These are phyloP conservation scores for Coregonus sp. DNA, from an alignment of 2,797 vertebrate genomes.

Conservation along the genomic window DNA sequence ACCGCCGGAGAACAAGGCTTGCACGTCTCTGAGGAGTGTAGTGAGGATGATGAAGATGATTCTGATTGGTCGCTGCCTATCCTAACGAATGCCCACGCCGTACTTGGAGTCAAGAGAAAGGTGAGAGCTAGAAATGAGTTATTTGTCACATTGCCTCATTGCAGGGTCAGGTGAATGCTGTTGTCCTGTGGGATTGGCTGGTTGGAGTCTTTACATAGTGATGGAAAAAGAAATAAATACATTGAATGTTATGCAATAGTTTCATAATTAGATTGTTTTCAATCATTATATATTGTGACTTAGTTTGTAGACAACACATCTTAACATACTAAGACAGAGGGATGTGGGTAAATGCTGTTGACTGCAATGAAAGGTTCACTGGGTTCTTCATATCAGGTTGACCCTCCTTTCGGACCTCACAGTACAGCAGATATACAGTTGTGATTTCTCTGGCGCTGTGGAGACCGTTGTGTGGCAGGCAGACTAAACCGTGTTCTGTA, in stretches of 20 bases:
- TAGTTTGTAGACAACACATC: constrained; percentile 37
- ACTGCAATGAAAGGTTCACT: constrained; percentile 54
- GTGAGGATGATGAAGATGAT: constrained; percentile 68
- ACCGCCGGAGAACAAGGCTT: constrained; percentile 70
- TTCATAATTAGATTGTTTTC: background rate
- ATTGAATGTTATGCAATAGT: background rate
- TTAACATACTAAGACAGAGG: constrained; percentile 29
- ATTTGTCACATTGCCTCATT: constrained; percentile 24
- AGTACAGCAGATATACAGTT: constrained; percentile 64
- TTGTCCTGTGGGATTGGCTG: too few species aligned
- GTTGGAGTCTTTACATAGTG: background rate
- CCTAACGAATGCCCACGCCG: constrained; percentile 86
- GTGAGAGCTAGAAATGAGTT: constrained; percentile 65
- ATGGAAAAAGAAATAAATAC: background rate
- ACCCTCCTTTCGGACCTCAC: constrained; percentile 29
- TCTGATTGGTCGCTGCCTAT: constrained; percentile 82
- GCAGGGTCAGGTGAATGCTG: background rate
- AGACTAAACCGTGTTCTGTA: constrained; percentile 58
- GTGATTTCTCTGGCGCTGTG: constrained; percentile 70
- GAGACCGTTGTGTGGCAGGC: constrained; percentile 42
- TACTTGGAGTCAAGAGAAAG: constrained; percentile 90
- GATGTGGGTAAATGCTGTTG: constrained; percentile 71
- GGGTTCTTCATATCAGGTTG: constrained; percentile 29
- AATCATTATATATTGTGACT: background rate
- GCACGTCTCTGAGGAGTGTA: constrained; percentile 78